Percentiles rank a stretch among this genome's conserved stretches.
These are phyloP conservation scores for Tympanoctomys barrerae DNA, from an alignment of 2,797 vertebrate species.

Conservation along the genomic window DNA sequence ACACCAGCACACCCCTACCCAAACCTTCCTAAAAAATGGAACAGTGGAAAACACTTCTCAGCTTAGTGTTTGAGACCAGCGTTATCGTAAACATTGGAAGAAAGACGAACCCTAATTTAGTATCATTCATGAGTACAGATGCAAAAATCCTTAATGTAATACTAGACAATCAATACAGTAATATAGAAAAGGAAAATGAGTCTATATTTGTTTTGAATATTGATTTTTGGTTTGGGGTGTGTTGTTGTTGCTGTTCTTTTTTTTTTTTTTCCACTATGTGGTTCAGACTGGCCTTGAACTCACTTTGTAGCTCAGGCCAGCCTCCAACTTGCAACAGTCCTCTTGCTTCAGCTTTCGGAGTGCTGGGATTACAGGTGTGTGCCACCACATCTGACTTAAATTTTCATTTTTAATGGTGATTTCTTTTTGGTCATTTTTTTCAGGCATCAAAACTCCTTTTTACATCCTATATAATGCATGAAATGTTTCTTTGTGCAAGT, in stretches of 20 bases:
- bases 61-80: not conserved
- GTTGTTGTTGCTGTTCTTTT: not conserved
- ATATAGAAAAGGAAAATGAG: not conserved
- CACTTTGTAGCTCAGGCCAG: not conserved
- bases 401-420: not conserved
- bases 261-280: not conserved
- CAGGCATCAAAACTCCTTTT: not conserved
- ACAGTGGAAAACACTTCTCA: not conserved
- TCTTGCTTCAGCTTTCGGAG: not conserved
- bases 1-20: not conserved
- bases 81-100: not conserved
- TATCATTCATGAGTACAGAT: not conserved
- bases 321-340: not conserved
- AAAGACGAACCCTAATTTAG: not conserved
- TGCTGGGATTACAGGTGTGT: not conserved
- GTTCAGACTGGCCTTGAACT: not conserved
- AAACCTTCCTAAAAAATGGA: constrained; percentile 13
- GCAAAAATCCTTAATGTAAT: not conserved
- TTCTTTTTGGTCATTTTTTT: not conserved
- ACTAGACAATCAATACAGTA: not conserved
- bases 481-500: not conserved
- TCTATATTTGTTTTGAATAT: not conserved
- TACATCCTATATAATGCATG: not conserved
- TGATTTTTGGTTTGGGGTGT: not conserved
- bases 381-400: not conserved